Evolutionary conservation across 1,140 invertebrate genomes (phyloP).

Genomic region (Sitophilus oryzae): DNA sequence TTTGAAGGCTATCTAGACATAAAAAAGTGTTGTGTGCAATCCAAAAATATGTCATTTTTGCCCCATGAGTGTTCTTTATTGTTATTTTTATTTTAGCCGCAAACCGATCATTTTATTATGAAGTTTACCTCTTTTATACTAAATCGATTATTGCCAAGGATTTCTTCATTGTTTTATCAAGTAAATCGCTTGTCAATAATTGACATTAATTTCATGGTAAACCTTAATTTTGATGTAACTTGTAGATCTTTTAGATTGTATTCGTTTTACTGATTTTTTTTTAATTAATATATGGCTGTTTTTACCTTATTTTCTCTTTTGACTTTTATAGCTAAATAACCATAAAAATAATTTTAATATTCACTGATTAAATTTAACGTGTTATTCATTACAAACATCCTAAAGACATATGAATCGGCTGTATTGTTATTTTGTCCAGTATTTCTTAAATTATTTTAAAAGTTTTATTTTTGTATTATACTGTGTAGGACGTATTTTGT

Average conservation of each 20-base stretch:
- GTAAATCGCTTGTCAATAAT: background rate
- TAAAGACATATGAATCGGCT: slow-evolving; percentile 11
- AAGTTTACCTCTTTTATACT: too few species aligned
- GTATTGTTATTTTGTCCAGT: slow-evolving; percentile 16
- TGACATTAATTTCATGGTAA: background rate
- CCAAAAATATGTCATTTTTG: too few species aligned
- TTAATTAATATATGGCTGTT: background rate
- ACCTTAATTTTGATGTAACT: background rate
- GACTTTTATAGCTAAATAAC: background rate
- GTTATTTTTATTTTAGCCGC: too few species aligned
- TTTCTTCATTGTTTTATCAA: too few species aligned
- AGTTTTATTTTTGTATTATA: slow-evolving; percentile 21
- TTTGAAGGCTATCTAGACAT: too few species aligned
- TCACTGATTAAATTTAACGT: too few species aligned
- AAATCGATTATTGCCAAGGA: too few species aligned
- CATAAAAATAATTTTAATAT: too few species aligned
- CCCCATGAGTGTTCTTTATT: too few species aligned
- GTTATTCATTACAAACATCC: slow-evolving; percentile 1
- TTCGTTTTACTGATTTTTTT: background rate
- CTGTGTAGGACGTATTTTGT: slow-evolving; percentile 11
- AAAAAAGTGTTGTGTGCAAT: too few species aligned
- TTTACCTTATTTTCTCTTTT: background rate
- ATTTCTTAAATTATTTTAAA: slow-evolving; percentile 9
- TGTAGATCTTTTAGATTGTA: background rate
- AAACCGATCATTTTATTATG: too few species aligned